Evolutionary conservation across 2,113 vertebrate genomes (phyloP), one percentile per base, ranked within the genome.

Genomic region (Ptyas mucosa): DNA sequence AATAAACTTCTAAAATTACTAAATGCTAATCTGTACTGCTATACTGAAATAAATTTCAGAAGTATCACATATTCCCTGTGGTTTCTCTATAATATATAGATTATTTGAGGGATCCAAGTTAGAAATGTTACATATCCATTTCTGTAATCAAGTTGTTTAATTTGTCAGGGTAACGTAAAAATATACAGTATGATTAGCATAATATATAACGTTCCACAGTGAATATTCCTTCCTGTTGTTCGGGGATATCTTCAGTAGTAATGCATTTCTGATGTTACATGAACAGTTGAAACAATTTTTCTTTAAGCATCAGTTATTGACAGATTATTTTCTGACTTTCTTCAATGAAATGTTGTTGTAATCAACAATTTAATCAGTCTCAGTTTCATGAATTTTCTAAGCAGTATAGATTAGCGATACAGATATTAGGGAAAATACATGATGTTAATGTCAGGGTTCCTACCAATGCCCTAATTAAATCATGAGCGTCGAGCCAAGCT

Each of bases 301-400:
- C 81, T 90, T 88, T 93, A 91, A 43, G 7, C 64, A 91, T 92
- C 61, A 92, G 58, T 34, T 95, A 53, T 4, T 93, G 57, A 58
- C 91, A 90, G 43, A 57, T 92, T 95, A 18, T 93, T 95, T 94
- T 92, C 91, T 93, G n/a, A 91, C 26, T 92, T 4, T 93, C 95
- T 93, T 52, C 93, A 91, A 89, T 89, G 92, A 95, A 93, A 69
- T 95, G n/a, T 57, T 96, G 90, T 95, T 96, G 91, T 94, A 91
- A 92, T 39, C 95, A 85, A 81, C 90, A 94, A 26, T 95, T 95
- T 88, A 94, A 95, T 91, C 39, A 85, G 90, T 95, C 55, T 94
- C 93, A 75, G 20, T 94, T 95, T 89, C 49, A 39, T 89, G 81
- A 94, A 89, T 95, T 94, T 93, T 94, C 69, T 90, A 95, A 96